Evolutionary conservation across 2,113 vertebrate species (phyloP), one percentile per base, ranked within the genome.

Genomic region (Rhea americana): DNA sequence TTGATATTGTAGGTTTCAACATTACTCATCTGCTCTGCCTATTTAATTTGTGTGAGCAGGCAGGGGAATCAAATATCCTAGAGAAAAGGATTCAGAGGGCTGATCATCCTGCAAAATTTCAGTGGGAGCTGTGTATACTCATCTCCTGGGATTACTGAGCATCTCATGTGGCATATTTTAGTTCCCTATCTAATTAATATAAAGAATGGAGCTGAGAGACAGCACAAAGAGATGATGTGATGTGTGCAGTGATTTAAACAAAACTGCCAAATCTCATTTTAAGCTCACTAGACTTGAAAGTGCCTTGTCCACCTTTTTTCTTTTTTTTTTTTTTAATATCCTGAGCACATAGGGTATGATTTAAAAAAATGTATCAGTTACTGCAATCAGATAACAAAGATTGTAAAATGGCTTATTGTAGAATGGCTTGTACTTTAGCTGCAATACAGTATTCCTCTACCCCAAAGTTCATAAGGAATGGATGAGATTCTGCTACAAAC

Each of bases 61-160:
- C 55, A 74, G 6, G 17, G 5, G 61, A 92, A 89, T 89, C 75
- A 95, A 94, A 95, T 91, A 96, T 86, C 65, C 56, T 96, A 73
- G 13, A 90, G 41, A 72, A 94, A 85, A 87, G 76, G 35, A 85
- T 92, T 92, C 68, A 90, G 25, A 94, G 43, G 20, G n/a, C 28
- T 85, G 65, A 92, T 91, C 41, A 68, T 87, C 50, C 61, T 83
- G 65, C 61, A 91, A 75, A 92, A 45, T 77, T 82, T 91, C 72
- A 67, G 41, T 66, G 28, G 43, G 41, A 87, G 68, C 87, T 74
- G 55, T 61, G 19, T 59, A 59, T 85, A 87, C 93, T 87, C 21
- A 80, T 83, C 82, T 92, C 43, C 48, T 83, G 72, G 51, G 91
- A 91, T 85, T 92, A 68, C 24, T 51, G 76, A 87, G 37, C 65